A percentile compares a stretch with the other conserved stretches of the same genome.
Evolutionary conservation across 2,113 vertebrate genomes (phyloP).

Genomic region (Pungitius pungitius): DNA sequence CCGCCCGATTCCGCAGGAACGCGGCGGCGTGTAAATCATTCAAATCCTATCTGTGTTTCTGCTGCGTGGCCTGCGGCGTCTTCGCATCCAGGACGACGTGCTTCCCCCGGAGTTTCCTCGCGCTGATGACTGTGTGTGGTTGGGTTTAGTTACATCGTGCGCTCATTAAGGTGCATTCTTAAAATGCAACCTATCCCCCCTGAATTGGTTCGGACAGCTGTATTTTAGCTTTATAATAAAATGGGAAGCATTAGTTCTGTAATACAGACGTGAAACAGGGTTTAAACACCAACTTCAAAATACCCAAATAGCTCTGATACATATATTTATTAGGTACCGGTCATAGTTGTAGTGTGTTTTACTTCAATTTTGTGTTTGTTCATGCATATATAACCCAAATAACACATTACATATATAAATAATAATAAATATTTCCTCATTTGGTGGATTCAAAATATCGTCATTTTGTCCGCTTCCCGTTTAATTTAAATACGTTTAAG

Average conservation of each 20-base stretch:
- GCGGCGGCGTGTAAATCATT: constrained; percentile 62
- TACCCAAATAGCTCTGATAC: not conserved
- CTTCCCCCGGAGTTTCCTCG: constrained; percentile 19
- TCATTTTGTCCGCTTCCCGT: not conserved
- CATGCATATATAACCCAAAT: not conserved
- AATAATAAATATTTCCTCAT: not conserved
- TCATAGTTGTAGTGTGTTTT: not conserved
- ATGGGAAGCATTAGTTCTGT: not conserved
- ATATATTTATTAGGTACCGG: not conserved
- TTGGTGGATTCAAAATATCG: not conserved
- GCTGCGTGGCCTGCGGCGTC: constrained; percentile 23
- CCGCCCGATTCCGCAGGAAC: constrained; percentile 41
- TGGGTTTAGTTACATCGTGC: constrained; percentile 11
- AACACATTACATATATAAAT: not conserved
- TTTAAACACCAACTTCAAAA: not conserved
- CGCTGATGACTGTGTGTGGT: constrained; percentile 14
- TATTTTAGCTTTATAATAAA: no score
- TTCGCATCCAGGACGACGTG: not conserved
- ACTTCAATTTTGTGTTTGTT: not conserved
- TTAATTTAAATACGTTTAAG: not conserved
- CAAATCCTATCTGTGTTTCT: constrained; percentile 64
- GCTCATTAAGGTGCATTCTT: not conserved
- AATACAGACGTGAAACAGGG: not conserved
- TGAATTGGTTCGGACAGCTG: not conserved
- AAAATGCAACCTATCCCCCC: not conserved